These are phyloP conservation scores for Xylota segnis DNA, from an alignment of 2,888 invertebrate genomes.

Conservation along the genomic window DNA sequence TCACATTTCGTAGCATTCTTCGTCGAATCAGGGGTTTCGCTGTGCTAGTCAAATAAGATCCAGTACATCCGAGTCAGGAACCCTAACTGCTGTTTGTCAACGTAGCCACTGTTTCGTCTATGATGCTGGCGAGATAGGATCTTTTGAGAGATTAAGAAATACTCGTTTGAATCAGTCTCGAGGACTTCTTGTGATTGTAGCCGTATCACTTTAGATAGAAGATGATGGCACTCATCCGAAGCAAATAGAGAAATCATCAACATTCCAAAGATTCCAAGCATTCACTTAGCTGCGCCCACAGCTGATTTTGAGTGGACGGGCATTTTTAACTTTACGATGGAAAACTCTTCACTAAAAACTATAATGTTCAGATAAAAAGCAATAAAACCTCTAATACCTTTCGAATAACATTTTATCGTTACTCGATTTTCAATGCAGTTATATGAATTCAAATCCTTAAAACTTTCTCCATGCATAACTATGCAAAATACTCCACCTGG, in stretches of 20 bases:
- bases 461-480: slow-evolving; percentile 25
- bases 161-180: no score
- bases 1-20: no score
- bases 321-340: neutral
- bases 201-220: no score
- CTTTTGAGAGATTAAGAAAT: no score
- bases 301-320: neutral
- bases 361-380: neutral
- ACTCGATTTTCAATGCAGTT: neutral
- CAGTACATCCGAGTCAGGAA: no score
- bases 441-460: neutral
- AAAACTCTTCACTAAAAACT: neutral
- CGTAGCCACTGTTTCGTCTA: no score
- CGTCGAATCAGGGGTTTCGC: no score
- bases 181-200: no score
- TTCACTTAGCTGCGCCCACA: neutral
- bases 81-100: no score
- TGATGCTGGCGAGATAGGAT: no score
- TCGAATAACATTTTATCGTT: neutral
- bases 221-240: no score
- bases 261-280: neutral
- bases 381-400: neutral
- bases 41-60: no score
- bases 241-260: neutral
- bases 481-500: slow-evolving; percentile 12